Percentiles rank a stretch among this genome's conserved stretches.
Evolutionary conservation across 2,888 invertebrate species (phyloP).

Genomic region (Cataglyphis altisquamis): DNA sequence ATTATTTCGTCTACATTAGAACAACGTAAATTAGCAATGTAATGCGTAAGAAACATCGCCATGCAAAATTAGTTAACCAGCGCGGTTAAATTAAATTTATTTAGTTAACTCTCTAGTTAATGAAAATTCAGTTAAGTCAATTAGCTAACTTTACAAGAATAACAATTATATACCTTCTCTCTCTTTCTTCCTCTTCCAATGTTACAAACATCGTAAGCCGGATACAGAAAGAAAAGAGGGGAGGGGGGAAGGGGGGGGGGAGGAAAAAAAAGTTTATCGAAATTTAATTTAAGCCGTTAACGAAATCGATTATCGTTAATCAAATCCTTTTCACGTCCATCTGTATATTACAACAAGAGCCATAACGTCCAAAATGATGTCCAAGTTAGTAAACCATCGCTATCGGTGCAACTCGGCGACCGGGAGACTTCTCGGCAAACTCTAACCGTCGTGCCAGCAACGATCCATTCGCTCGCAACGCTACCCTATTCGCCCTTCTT

Average conservation of each 20-base stretch:
- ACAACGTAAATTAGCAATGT: constrained; percentile 1
- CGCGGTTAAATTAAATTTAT: constrained; percentile 22
- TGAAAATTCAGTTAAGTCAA: constrained; percentile 21
- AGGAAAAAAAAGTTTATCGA: background rate
- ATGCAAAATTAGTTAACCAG: constrained; percentile 4
- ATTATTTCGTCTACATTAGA: constrained; percentile 9
- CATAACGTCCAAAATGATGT: constrained; percentile 14
- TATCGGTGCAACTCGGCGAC: constrained; percentile 29
- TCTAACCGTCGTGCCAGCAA: constrained; percentile 6
- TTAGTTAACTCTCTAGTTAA: constrained; percentile 23
- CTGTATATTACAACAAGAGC: constrained; percentile 31
- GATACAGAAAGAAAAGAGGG: background rate
- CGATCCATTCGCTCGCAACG: constrained; percentile 21
- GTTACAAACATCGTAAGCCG: background rate
- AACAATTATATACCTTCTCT: background rate
- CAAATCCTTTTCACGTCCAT: constrained; percentile 35
- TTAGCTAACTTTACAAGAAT: constrained; percentile 5
- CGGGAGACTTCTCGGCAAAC: background rate
- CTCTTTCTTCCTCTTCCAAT: background rate
- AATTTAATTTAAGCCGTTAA: constrained; percentile 21
- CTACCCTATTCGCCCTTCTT: constrained; percentile 1
- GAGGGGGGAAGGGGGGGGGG: background rate
- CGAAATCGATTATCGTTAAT: constrained; percentile 15
- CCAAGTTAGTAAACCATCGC: constrained; percentile 23
- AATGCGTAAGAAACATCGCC: constrained; percentile 13